Percentiles rank a stretch among this genome's conserved stretches.
Evolutionary conservation across 2,797 vertebrate species (phyloP).

Genomic region (Onychomys arenicola): DNA sequence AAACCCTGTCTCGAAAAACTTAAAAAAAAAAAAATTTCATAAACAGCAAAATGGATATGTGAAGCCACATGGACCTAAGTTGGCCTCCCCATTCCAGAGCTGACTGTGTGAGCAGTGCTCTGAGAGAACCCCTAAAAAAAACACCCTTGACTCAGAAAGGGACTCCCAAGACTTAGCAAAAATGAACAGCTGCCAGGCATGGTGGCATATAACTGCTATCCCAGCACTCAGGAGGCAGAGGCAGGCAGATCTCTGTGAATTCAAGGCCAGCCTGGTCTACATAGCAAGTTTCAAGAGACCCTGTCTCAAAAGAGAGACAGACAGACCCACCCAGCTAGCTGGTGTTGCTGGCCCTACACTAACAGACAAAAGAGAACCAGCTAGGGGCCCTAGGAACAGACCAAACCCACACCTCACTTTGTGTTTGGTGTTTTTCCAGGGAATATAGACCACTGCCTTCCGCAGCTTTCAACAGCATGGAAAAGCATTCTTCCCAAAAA

Average conservation of each 20-base stretch:
- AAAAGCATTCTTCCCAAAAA: not conserved
- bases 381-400: not conserved
- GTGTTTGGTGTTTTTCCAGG: not conserved
- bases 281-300: not conserved
- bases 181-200: not conserved
- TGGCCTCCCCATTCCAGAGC: not conserved
- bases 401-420: not conserved
- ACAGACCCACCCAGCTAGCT: not conserved
- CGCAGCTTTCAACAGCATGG: not conserved
- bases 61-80: not conserved
- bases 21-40: not conserved
- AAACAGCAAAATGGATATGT: not conserved
- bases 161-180: not conserved
- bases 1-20: too few relatives aligned
- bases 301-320: not conserved
- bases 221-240: not conserved
- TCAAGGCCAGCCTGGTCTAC: not conserved
- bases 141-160: not conserved
- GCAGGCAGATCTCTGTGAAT: not conserved
- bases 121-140: not conserved
- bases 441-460: too few relatives aligned
- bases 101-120: accelerated
- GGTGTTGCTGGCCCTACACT: too few relatives aligned
- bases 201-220: not conserved
- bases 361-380: not conserved